These are phyloP conservation scores for Sturnira hondurensis DNA, from an alignment of 2,113 vertebrate genomes.

Conservation along the genomic window DNA sequence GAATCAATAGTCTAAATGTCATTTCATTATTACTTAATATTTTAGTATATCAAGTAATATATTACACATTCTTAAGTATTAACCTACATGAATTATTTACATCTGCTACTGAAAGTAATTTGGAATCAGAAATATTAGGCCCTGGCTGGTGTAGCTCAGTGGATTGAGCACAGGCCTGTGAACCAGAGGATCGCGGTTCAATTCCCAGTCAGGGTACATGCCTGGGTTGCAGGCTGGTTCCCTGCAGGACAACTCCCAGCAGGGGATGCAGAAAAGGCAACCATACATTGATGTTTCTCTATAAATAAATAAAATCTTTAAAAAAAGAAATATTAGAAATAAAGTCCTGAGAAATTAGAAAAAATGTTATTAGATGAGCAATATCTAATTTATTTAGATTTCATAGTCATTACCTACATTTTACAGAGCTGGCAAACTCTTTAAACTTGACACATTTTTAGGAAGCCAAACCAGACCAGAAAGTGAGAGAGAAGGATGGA, in stretches of 20 bases:
- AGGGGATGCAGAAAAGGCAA: too few relatives aligned
- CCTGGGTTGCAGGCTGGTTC: too few relatives aligned
- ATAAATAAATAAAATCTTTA: too few relatives aligned
- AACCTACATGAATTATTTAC: constrained; percentile 32
- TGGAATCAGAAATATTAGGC: not conserved
- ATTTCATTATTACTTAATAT: constrained; percentile 57
- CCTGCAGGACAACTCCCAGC: too few relatives aligned
- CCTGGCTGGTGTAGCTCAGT: too few relatives aligned
- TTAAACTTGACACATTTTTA: not conserved
- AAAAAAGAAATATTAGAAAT: not conserved
- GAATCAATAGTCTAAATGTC: constrained; percentile 39
- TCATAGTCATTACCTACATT: not conserved
- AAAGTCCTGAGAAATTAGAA: not conserved
- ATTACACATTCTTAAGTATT: constrained; percentile 2
- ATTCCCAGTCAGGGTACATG: too few relatives aligned
- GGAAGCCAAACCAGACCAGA: not conserved
- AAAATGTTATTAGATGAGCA: not conserved
- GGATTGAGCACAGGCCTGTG: too few relatives aligned
- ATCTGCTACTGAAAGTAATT: not conserved
- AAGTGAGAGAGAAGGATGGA: too few relatives aligned
- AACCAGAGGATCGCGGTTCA: too few relatives aligned
- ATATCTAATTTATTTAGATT: not conserved
- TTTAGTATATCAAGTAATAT: constrained; percentile 37
- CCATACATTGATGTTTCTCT: too few relatives aligned
- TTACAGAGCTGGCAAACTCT: not conserved